Evolutionary conservation across 2,113 vertebrate genomes (phyloP).

Genomic region (Eublepharis macularius): DNA sequence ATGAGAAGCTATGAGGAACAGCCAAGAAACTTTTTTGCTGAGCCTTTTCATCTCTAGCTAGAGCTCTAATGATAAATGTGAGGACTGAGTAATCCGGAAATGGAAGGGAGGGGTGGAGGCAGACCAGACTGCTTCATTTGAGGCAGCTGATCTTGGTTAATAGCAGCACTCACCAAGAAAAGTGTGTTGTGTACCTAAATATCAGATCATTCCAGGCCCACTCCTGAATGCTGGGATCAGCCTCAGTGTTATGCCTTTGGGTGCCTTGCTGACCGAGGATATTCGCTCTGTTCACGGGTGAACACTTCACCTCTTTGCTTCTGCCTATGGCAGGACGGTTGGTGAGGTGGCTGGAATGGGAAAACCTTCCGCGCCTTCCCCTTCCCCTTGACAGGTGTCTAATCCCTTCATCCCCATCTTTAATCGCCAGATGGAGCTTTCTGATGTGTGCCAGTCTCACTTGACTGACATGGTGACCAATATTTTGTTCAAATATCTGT

Average conservation of each 20-base stretch:
- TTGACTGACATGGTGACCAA: slow-evolving; percentile 62
- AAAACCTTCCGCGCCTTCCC: slow-evolving; percentile 59
- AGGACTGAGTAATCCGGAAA: neutral
- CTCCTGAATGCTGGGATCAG: neutral
- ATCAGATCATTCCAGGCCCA: neutral
- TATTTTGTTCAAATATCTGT: slow-evolving; percentile 8
- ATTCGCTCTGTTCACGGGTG: slow-evolving; percentile 34
- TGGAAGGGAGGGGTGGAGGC: neutral
- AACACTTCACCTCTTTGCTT: neutral
- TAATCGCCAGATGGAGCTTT: slow-evolving; percentile 71
- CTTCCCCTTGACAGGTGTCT: slow-evolving; percentile 72
- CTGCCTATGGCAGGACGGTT: slow-evolving; percentile 47
- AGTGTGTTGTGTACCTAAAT: neutral
- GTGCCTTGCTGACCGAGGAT: neutral
- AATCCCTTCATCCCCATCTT: slow-evolving; percentile 58
- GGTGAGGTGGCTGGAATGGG: slow-evolving; percentile 53
- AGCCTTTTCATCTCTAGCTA: neutral
- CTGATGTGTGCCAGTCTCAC: slow-evolving; percentile 51
- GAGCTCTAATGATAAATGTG: neutral
- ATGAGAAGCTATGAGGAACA: too few relatives aligned
- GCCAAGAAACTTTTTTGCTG: neutral
- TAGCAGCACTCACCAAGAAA: neutral
- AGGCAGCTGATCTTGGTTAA: neutral
- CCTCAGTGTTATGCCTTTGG: neutral
- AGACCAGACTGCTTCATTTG: neutral